Evolutionary conservation across 2,888 invertebrate genomes (phyloP).

Genomic region (Brenthis hecate): DNA sequence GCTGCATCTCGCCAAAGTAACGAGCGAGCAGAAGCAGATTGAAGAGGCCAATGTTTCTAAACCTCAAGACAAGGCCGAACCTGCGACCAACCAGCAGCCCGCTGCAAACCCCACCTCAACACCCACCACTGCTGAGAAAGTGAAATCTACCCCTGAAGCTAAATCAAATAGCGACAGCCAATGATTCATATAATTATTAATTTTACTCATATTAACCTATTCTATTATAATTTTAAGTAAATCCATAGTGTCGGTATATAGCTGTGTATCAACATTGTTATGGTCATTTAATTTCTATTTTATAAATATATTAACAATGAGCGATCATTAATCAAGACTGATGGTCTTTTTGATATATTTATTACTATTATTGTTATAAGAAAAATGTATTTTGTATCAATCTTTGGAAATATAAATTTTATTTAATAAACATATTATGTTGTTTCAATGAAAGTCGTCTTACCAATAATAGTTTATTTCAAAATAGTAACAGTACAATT

Average conservation of each 20-base stretch:
- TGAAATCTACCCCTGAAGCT: constrained; percentile 68
- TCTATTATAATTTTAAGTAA: constrained; percentile 30
- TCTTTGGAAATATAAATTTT: constrained; percentile 33
- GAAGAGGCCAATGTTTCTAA: constrained; percentile 44
- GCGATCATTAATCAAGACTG: constrained; percentile 40
- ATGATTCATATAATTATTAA: constrained; percentile 45
- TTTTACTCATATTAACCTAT: constrained; percentile 39
- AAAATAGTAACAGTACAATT: constrained; percentile 29
- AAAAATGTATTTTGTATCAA: constrained; percentile 29
- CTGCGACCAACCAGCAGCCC: constrained; percentile 48
- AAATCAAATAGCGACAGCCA: constrained; percentile 58
- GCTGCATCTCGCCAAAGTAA: constrained; percentile 70
- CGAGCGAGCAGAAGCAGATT: constrained; percentile 61
- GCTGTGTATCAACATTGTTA: constrained; percentile 59
- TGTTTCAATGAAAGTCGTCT: constrained; percentile 33
- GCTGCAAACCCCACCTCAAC: constrained; percentile 51
- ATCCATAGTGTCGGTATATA: constrained; percentile 62
- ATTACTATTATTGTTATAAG: constrained; percentile 28
- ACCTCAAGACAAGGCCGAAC: constrained; percentile 36
- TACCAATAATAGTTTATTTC: constrained; percentile 26
- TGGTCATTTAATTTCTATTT: constrained; percentile 58
- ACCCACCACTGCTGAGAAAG: constrained; percentile 59
- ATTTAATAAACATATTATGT: constrained; percentile 11
- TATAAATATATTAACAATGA: constrained; percentile 42
- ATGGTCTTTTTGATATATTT: constrained; percentile 41